Evolutionary conservation across 2,797 vertebrate genomes (phyloP).

Genomic region (Selene dorsalis): DNA sequence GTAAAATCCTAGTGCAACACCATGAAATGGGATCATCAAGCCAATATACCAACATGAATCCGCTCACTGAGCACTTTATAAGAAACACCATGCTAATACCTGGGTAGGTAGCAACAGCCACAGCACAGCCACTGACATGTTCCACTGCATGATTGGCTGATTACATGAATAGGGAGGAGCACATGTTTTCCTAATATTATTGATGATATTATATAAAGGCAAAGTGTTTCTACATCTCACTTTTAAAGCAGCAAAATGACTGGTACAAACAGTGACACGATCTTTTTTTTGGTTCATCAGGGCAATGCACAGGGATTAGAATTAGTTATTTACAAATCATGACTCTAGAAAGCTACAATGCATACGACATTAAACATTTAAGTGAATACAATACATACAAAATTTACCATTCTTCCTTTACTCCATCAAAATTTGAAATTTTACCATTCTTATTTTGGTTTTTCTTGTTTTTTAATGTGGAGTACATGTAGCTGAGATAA

Average conservation of each 20-base stretch:
- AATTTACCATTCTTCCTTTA: background rate
- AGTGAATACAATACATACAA: background rate
- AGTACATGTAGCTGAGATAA: background rate
- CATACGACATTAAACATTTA: background rate
- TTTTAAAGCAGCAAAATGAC: constrained; percentile 7
- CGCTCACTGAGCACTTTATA: background rate
- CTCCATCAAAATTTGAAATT: background rate
- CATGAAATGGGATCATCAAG: background rate
- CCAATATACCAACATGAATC: background rate
- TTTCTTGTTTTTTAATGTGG: background rate
- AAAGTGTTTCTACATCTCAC: background rate
- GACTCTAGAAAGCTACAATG: background rate
- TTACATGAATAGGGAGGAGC: background rate
- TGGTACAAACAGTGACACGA: background rate
- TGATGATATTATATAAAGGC: background rate
- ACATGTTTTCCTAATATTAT: background rate
- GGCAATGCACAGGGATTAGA: constrained; percentile 10
- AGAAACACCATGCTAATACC: background rate
- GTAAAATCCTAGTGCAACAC: background rate
- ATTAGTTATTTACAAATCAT: background rate
- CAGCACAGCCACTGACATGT: background rate
- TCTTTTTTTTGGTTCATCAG: constrained; percentile 17
- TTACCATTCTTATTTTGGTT: background rate
- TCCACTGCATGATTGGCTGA: background rate
- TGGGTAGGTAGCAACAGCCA: background rate